Base-by-base conservation (phyloP, 2,888 invertebrate species). In the Eledona agricola region DNA sequence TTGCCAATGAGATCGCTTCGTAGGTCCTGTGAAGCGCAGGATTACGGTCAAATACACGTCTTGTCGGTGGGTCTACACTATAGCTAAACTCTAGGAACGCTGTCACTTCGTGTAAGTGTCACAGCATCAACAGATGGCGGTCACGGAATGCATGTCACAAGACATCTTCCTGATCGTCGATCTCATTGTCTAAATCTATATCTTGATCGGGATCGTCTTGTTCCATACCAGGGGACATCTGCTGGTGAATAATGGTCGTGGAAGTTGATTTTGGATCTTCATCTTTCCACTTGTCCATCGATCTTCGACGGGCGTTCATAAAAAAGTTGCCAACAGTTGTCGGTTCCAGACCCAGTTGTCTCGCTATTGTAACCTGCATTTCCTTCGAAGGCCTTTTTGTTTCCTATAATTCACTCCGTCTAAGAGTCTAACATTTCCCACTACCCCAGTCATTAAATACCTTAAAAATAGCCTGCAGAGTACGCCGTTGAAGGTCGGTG, bases 401-500 rank as follows among this genome's bases (percentile, higher is more conserved):
- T 85, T 98, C 98, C 93, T 94, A 80, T 4, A 43, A 43, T 9
- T 12, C 5, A 20, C 11, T 9, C 28, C 10, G n/a, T n/a, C n/a
- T n/a, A n/a, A 12, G 3, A 10, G 17, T 29, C 28, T 29, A 20
- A 29, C 22, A 12, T 3, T 40, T 3, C 6, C 19, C 5, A 11
- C 5, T 6, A 3, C 19, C 13, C 3, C 9, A 5, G 13, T n/a
- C 9, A 42, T 25, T 51, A n/a, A n/a, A n/a, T 78, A 94, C 94
- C 87, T 98, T 98, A 89, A 98, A 98, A 87, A 98, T 98, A 84
- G 97, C 98, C 87, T 98, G 97, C 78, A 99, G 90, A 77, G 99
- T 99, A 83, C 98, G 92, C 79, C 99, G 89, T 84, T 99, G 99
- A 75, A 99, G 93, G 83, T 99, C 99, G 75, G 99, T 99, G 86